Percentiles rank a stretch among this genome's conserved stretches.
phyloP scores from a whole-genome alignment of 2,888 invertebrate genomes.

The Scaptomyza parva region DNA sequence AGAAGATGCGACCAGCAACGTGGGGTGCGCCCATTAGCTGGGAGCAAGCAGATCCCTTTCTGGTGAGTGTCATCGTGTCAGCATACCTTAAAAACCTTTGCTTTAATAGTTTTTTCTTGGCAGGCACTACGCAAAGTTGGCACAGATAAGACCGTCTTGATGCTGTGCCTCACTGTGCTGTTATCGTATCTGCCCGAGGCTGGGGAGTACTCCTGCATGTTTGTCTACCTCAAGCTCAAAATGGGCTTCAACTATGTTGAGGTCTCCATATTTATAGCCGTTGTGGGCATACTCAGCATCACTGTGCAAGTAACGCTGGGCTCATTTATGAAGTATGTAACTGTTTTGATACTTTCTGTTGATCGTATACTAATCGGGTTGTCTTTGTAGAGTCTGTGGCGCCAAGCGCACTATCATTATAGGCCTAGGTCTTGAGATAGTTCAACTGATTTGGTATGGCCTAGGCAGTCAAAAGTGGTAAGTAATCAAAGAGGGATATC shows the following conservation, averaged over 20 bases:
- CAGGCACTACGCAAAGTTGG: slow-evolving; percentile 95
- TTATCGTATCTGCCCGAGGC: slow-evolving; percentile 99
- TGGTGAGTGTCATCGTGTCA: slow-evolving; percentile 86
- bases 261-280: slow-evolving; percentile 98
- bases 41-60: slow-evolving; percentile 99
- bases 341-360: background rate
- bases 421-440: slow-evolving; percentile 97
- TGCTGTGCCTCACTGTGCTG: slow-evolving; percentile 98
- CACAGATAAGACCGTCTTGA: slow-evolving; percentile 96
- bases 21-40: slow-evolving; percentile 96
- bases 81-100: too few relatives aligned
- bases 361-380: background rate
- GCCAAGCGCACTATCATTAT: slow-evolving; percentile 99
- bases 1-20: slow-evolving; percentile 92
- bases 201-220: slow-evolving; percentile 99
- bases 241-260: slow-evolving; percentile 98
- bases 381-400: slow-evolving; percentile 87
- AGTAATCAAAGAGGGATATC: slow-evolving; percentile 58
- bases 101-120: too few relatives aligned
- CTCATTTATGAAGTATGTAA: slow-evolving; percentile 88
- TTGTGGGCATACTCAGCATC: slow-evolving; percentile 98
- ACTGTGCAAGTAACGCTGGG: slow-evolving; percentile 96
- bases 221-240: slow-evolving; percentile 98
- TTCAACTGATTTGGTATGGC: slow-evolving; percentile 98
- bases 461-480: slow-evolving; percentile 97